Evolutionary conservation across 2,888 invertebrate species (phyloP).

Genomic region (Charanyca ferruginea): DNA sequence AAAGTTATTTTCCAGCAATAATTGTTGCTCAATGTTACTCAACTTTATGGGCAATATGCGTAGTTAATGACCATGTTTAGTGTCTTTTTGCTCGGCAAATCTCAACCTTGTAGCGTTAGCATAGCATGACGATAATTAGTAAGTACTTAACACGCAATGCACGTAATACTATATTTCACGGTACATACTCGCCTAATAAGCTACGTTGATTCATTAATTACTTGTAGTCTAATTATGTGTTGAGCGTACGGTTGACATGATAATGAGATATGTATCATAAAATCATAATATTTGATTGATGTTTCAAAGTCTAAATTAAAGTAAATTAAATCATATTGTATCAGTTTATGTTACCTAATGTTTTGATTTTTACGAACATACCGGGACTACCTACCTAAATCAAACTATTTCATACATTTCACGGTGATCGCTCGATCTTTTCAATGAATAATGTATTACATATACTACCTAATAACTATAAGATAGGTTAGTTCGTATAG

Average conservation of each 20-base stretch:
- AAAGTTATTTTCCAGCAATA: not conserved
- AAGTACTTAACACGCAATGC: constrained; percentile 9
- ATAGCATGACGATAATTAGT: constrained; percentile 17
- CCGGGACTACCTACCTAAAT: too few species aligned
- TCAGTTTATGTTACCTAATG: not conserved
- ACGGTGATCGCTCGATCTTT: too few species aligned
- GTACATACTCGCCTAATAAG: constrained; percentile 5
- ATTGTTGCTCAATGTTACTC: not conserved
- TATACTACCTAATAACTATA: too few species aligned
- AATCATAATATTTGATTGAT: constrained; percentile 15
- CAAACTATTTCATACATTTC: too few species aligned
- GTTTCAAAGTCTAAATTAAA: constrained; percentile 7
- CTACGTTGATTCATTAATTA: constrained; percentile 21
- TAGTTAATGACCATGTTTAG: not conserved
- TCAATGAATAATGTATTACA: too few species aligned
- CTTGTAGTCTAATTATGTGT: constrained; percentile 4
- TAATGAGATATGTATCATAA: constrained; percentile 8
- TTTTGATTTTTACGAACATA: too few species aligned
- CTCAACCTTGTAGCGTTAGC: constrained; percentile 11
- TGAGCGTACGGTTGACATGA: constrained; percentile 10
- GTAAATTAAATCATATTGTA: not conserved
- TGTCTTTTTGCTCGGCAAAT: not conserved
- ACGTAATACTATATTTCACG: constrained; percentile 33
- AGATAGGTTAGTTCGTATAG: too few species aligned
- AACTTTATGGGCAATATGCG: not conserved